Conservation (phyloP, 2,113 vertebrate genomes). For the Gymnarchus niloticus region DNA sequence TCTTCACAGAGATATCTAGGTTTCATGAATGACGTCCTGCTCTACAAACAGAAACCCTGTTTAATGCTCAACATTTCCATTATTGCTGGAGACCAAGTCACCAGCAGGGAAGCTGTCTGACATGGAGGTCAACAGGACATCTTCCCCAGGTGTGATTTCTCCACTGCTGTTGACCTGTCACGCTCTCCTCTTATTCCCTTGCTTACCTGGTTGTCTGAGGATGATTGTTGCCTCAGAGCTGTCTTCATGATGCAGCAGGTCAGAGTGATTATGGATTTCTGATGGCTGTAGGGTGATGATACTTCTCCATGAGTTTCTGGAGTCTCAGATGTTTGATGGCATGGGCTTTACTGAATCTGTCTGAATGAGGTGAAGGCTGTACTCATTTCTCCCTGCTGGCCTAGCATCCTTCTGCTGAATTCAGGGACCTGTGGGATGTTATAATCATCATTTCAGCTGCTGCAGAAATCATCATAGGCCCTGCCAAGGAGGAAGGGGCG, state of each 20-base stretch:
- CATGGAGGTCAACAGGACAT: not conserved
- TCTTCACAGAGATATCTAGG: not conserved
- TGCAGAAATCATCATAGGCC: slow-evolving; percentile 6
- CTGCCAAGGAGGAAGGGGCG: not conserved
- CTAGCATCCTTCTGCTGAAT: not conserved
- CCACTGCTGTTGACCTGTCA: not conserved
- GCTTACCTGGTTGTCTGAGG: not conserved
- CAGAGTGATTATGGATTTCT: not conserved
- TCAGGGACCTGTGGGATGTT: not conserved
- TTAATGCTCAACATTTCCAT: not conserved
- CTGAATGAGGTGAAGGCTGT: not conserved
- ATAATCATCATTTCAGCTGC: slow-evolving; percentile 8
- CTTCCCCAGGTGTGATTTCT: not conserved
- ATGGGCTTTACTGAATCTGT: not conserved
- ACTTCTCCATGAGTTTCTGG: not conserved
- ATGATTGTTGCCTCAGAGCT: not conserved
- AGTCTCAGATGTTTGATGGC: not conserved
- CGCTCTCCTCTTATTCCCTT: not conserved
- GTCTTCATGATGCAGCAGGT: not conserved
- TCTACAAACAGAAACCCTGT: not conserved
- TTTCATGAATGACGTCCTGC: not conserved
- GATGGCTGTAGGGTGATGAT: not conserved
- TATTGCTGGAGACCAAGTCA: not conserved
- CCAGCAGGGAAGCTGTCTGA: not conserved
- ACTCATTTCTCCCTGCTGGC: not conserved